A percentile compares a stretch with the other conserved stretches of the same genome.
phyloP scores from a whole-genome alignment of 2,113 vertebrate species.

The Dascyllus trimaculatus region DNA sequence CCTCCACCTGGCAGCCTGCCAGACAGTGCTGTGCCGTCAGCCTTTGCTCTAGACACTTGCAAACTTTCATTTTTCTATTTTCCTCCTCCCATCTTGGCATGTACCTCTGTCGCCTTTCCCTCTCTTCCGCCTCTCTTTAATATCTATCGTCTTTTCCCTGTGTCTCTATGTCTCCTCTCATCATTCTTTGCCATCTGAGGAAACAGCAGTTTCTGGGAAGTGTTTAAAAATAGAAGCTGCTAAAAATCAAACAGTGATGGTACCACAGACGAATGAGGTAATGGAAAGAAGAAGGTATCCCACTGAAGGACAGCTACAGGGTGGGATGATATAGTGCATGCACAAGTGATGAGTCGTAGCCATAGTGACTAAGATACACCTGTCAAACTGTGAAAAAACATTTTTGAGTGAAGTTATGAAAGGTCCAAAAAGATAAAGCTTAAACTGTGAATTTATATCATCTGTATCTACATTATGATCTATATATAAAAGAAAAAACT shows the following conservation, averaged over 20 bases:
- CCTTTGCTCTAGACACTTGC: conserved; percentile 49
- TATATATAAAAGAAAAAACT: too few species aligned
- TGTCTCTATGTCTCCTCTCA: neutral
- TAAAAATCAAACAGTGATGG: conserved; percentile 48
- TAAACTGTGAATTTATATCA: too few species aligned
- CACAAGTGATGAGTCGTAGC: too few species aligned
- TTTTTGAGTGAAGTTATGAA: too few species aligned
- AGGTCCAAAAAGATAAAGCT: too few species aligned
- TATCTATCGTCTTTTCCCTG: neutral
- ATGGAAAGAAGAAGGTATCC: neutral
- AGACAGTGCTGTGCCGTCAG: conserved; percentile 42
- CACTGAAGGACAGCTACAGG: neutral
- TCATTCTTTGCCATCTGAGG: conserved; percentile 8
- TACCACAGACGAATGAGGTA: neutral
- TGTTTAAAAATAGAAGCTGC: conserved; percentile 66
- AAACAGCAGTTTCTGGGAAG: conserved; percentile 50
- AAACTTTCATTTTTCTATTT: conserved; percentile 28
- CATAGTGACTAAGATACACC: too few species aligned
- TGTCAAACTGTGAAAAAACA: too few species aligned
- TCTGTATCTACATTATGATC: too few species aligned
- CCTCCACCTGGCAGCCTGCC: conserved; percentile 61
- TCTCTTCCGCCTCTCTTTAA: neutral
- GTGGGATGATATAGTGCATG: too few species aligned
- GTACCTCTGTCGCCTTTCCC: neutral
- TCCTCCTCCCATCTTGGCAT: conserved; percentile 11